Percentiles rank a stretch among this genome's conserved stretches.
These are phyloP conservation scores for Chrysemys picta DNA, from an alignment of 2,113 vertebrate genomes.

Conservation along the genomic window DNA sequence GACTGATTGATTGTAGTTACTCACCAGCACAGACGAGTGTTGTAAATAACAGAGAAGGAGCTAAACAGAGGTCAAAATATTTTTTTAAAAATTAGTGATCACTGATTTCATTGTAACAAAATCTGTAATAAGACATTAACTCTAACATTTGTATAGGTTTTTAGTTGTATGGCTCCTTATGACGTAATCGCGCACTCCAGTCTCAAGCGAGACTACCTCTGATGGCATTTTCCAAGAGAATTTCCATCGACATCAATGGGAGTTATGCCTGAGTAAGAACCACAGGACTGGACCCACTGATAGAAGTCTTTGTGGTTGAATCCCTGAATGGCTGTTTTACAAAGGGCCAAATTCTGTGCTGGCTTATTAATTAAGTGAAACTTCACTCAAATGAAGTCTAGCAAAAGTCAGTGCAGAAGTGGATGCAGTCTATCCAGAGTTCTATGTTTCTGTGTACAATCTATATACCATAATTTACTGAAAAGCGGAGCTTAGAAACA, in stretches of 20 bases:
- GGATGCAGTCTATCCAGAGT: rapidly evolving
- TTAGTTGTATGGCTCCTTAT: background rate
- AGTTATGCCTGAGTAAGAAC: background rate
- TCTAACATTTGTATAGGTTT: background rate
- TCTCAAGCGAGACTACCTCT: background rate
- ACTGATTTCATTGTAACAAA: background rate
- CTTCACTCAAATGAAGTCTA: background rate
- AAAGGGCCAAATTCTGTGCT: background rate
- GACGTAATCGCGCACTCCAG: background rate
- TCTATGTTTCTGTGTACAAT: background rate
- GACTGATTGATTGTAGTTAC: background rate
- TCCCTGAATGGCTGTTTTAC: background rate
- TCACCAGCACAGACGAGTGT: background rate
- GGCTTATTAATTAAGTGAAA: background rate
- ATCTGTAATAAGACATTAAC: background rate
- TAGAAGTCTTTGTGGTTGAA: background rate
- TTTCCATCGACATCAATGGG: background rate
- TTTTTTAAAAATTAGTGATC: rapidly evolving
- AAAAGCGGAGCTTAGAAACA: background rate
- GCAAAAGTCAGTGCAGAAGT: background rate
- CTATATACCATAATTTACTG: background rate
- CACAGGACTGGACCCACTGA: background rate
- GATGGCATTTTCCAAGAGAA: background rate
- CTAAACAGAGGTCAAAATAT: rapidly evolving
- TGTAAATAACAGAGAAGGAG: background rate